These are phyloP conservation scores for Caenorhabditis briggsae DNA, from an alignment of 1,140 invertebrate species.

Conservation along the genomic window DNA sequence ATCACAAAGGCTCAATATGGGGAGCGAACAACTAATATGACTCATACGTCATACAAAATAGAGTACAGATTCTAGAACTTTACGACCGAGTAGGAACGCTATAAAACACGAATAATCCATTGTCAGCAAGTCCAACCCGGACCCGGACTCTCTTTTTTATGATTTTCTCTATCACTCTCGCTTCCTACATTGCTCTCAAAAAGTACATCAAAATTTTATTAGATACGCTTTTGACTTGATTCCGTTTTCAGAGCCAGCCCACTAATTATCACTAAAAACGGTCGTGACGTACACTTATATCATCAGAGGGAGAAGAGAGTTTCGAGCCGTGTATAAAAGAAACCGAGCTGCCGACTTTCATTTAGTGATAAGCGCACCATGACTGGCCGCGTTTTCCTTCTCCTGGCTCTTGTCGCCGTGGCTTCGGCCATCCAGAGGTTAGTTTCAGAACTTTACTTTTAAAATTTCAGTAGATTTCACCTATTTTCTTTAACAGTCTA, in stretches of 20 bases:
- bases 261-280: conserved; percentile 51
- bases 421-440: conserved; percentile 49
- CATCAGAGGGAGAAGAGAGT: conserved; percentile 1
- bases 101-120: not conserved
- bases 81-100: conserved; percentile 13
- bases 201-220: conserved; percentile 17
- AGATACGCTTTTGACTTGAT: conserved; percentile 20
- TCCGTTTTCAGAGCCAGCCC: not conserved
- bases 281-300: conserved; percentile 49
- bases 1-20: not conserved
- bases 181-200: not conserved
- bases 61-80: not conserved
- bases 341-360: not conserved
- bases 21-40: not conserved
- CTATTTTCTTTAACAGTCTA: not conserved
- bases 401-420: conserved; percentile 46
- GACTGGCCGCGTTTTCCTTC: conserved; percentile 49
- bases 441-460: not conserved
- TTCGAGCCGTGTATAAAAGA: conserved; percentile 28
- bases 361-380: conserved; percentile 38
- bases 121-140: conserved; percentile 4
- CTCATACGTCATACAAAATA: not conserved
- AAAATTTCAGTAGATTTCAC: not conserved
- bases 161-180: not conserved
- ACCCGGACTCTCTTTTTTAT: conserved; percentile 32